phyloP scores from a whole-genome alignment of 2,888 invertebrate genomes.

The Bugula neritina region DNA sequence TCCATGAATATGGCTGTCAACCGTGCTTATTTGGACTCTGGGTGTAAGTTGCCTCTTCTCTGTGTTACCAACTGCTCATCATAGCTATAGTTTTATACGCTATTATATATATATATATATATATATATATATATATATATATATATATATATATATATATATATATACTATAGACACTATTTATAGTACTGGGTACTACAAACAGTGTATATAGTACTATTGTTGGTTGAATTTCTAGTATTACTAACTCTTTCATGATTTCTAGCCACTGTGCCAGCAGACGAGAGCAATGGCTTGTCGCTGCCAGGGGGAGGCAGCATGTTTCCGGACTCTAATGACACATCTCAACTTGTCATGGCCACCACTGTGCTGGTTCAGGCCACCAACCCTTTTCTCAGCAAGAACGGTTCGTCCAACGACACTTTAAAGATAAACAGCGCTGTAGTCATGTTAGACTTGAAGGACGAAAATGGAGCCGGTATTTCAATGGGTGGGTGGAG shows the following conservation, averaged over 20 bases:
- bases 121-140: too few species aligned
- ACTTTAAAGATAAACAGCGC: slow-evolving; percentile 4
- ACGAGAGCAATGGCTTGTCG: slow-evolving; percentile 5
- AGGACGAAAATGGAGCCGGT: neutral
- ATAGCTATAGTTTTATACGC: too few species aligned
- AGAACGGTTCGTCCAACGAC: slow-evolving; percentile 15
- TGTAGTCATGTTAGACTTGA: slow-evolving; percentile 3
- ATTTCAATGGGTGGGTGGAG: neutral
- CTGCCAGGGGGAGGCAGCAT: neutral
- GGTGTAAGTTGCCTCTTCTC: too few species aligned
- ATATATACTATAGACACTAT: too few species aligned
- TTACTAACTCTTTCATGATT: too few species aligned
- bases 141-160: too few species aligned
- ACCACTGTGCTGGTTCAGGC: neutral
- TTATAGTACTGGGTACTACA: too few species aligned
- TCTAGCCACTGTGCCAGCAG: slow-evolving; percentile 11
- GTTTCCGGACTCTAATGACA: slow-evolving; percentile 13
- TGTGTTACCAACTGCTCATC: too few species aligned
- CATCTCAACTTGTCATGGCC: neutral
- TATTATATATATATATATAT: too few species aligned
- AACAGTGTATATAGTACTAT: too few species aligned
- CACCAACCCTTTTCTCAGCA: slow-evolving; percentile 12
- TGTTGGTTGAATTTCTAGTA: too few species aligned
- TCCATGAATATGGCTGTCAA: slow-evolving; percentile 1
- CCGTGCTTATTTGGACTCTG: neutral